Percentiles rank a stretch among this genome's conserved stretches.
Evolutionary conservation across 2,888 invertebrate species (phyloP).

Genomic region (Lypha dubia): DNA sequence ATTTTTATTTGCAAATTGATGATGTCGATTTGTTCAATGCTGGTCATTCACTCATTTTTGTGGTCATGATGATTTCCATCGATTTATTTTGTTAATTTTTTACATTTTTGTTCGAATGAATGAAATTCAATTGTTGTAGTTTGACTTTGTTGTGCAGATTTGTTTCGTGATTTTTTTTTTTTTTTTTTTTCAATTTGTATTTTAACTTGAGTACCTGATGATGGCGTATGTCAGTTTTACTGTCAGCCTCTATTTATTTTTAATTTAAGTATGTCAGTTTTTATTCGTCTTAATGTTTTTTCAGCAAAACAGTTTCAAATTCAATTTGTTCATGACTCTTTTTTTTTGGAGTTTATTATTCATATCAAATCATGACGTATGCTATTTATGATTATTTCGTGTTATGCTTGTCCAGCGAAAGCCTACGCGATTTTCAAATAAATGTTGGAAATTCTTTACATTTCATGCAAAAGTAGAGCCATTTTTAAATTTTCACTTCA

Average conservation of each 20-base stretch:
- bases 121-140: constrained; percentile 34
- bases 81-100: constrained; percentile 14
- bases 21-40: constrained; percentile 17
- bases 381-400: constrained; percentile 35
- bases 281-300: constrained; percentile 3
- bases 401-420: constrained; percentile 18
- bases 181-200: constrained; percentile 30
- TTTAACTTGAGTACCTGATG: constrained; percentile 39
- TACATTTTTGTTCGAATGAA: constrained; percentile 10
- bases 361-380: constrained; percentile 26
- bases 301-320: background rate
- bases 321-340: constrained; percentile 45
- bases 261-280: constrained; percentile 46
- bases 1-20: background rate
- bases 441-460: background rate
- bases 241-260: constrained; percentile 27
- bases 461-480: background rate
- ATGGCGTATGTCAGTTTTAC: constrained; percentile 22
- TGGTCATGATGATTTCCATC: constrained; percentile 56
- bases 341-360: constrained; percentile 34
- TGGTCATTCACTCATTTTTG: constrained; percentile 22
- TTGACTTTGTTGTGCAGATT: constrained; percentile 3
- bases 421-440: constrained; percentile 9
- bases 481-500: background rate
- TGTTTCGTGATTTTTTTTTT: constrained; percentile 8